phyloP scores from a whole-genome alignment of 2,888 invertebrate species.

The Raillietiella orientalis region DNA sequence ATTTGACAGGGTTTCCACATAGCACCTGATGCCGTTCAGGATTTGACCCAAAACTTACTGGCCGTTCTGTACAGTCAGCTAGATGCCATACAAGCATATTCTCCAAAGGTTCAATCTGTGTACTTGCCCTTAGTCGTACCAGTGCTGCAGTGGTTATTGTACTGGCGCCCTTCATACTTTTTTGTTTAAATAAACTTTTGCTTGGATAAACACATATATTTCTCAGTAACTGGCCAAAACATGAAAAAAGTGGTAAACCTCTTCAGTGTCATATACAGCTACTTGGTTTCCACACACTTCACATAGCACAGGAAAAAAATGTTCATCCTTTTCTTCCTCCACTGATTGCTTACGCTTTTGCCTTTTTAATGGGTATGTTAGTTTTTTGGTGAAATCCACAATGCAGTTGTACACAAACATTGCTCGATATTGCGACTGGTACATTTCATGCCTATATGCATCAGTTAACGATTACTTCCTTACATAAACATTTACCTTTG shows the following conservation, averaged over 20 bases:
- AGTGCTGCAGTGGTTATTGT: too few relatives aligned
- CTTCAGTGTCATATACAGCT: slow-evolving; percentile 19
- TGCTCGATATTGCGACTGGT: slow-evolving; percentile 21
- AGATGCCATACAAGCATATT: too few relatives aligned
- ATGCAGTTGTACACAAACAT: slow-evolving; percentile 23
- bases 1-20: too few relatives aligned
- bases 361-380: slow-evolving; percentile 10
- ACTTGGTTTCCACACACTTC: slow-evolving; percentile 19
- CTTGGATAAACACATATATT: slow-evolving; percentile 55
- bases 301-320: slow-evolving; percentile 19
- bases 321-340: slow-evolving; percentile 9
- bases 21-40: too few relatives aligned
- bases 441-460: slow-evolving; percentile 18
- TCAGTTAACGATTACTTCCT: too few relatives aligned
- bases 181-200: too few relatives aligned
- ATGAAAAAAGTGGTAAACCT: slow-evolving; percentile 24
- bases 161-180: too few relatives aligned
- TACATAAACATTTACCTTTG: slow-evolving; percentile 15
- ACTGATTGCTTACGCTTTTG: slow-evolving; percentile 9
- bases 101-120: too few relatives aligned
- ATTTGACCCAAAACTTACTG: too few relatives aligned
- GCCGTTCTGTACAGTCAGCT: too few relatives aligned
- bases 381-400: slow-evolving; percentile 13
- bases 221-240: slow-evolving; percentile 29
- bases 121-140: too few relatives aligned